Base-by-base conservation (phyloP, 2,797 vertebrate species). In the Lacerta viridis region DNA sequence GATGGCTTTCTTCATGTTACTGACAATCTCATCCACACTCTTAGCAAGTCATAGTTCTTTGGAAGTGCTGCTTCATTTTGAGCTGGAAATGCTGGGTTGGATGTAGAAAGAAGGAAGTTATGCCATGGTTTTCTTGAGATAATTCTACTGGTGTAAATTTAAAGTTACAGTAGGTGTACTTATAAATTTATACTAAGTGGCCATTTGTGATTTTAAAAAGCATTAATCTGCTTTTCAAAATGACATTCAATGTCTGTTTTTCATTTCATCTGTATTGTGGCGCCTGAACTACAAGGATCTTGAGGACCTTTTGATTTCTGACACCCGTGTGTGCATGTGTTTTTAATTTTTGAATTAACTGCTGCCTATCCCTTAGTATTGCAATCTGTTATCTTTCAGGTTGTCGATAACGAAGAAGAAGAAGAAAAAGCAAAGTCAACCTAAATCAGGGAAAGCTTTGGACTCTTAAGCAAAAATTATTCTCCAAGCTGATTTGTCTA, bases 351-450 rank as follows among this genome's bases (percentile, higher is more conserved):
- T 68, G 74, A 69, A 46, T 88, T 92, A 59, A 36, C 25, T 7
- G 8, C 5, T 27, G 25, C 27, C 27, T 41, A 39, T 39, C 36
- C 74, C n/a, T 84, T 75, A 74, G 25, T 17, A 27, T 76, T 92
- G 1, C 74, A 36, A 18, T 85, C 85, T 71, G 86, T 81, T 94
- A 90, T 80, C 5, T 95, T 91, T 91, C 94, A 97, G 97, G 96
- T 97, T 80, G 95, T 96, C 89, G 96, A 97, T 25, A 96, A 97
- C 0, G 95, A 97, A 2, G 94, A 96, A 43, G 74, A 91, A 92
- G 95, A 96, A 93, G 96, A 97, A 92, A 95, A 95, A 96, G 95
- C 91, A 90, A 96, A 97, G 75, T 94, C 95, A 36, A 91, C 96
- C 13, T 97, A 94, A 97, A 89, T 87, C 72, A 77, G 13, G 68